Conservation (phyloP, 2,113 vertebrate species). For the Macaca fascicularis region T2T-MFA8v1.1 NC_088395.1:130564001-130564500, state of each 20-base stretch:
- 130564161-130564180: slow-evolving; percentile 69
- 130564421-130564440: slow-evolving; percentile 68
- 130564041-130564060: slow-evolving; percentile 25
- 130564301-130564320: slow-evolving; percentile 75
- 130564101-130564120: slow-evolving; percentile 57
- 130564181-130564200: slow-evolving; percentile 65
- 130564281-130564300: slow-evolving; percentile 70
- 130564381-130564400: slow-evolving; percentile 81
- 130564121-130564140: slow-evolving; percentile 65
- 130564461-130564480: slow-evolving; percentile 67
- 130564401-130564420: slow-evolving; percentile 78
- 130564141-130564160: slow-evolving; percentile 62
- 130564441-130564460: slow-evolving; percentile 70
- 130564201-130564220: slow-evolving; percentile 69
- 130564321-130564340: slow-evolving; percentile 83
- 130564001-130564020: slow-evolving; percentile 30
- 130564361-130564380: slow-evolving; percentile 77
- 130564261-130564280: slow-evolving; percentile 71
- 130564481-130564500: slow-evolving; percentile 61
- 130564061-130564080: slow-evolving; percentile 49
- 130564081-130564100: slow-evolving; percentile 65
- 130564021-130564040: slow-evolving; percentile 47
- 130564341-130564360: slow-evolving; percentile 75
- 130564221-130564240: slow-evolving; percentile 55
- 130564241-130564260: slow-evolving; percentile 76